These are phyloP conservation scores for Ciconia nigra DNA, from an alignment of 2,797 vertebrate genomes.

Conservation along the genomic window DNA sequence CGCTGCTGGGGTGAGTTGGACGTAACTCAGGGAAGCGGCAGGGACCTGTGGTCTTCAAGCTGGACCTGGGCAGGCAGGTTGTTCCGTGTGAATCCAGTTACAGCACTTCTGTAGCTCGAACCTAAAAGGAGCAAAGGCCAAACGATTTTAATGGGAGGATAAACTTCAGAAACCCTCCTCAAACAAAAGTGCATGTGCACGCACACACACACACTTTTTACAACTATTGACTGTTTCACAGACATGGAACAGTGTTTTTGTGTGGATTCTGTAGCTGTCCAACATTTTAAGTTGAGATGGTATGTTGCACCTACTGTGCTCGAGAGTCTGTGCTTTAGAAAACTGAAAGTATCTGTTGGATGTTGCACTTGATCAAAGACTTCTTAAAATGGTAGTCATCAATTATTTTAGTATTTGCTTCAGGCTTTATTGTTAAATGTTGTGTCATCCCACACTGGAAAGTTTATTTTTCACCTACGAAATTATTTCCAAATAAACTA, in stretches of 20 bases:
- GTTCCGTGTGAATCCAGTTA: background rate
- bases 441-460: background rate
- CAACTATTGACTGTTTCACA: background rate
- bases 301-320: background rate
- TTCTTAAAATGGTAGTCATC: background rate
- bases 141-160: background rate
- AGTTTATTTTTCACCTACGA: background rate
- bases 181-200: accelerated
- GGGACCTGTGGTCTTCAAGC: background rate
- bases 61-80: accelerated
- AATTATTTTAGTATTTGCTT: background rate
- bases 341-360: background rate
- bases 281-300: background rate
- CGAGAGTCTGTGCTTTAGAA: background rate
- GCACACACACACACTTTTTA: accelerated
- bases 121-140: background rate
- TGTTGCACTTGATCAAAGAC: background rate
- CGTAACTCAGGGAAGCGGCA: background rate
- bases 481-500: background rate
- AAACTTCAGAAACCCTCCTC: background rate
- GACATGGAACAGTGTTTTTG: background rate
- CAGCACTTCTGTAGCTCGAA: background rate
- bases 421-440: background rate
- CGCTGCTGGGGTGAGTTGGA: accelerated
- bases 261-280: background rate